Evolutionary conservation across 2,888 invertebrate genomes (phyloP), one percentile per base, ranked within the genome.

Genomic region (Acrobasis suavella): DNA sequence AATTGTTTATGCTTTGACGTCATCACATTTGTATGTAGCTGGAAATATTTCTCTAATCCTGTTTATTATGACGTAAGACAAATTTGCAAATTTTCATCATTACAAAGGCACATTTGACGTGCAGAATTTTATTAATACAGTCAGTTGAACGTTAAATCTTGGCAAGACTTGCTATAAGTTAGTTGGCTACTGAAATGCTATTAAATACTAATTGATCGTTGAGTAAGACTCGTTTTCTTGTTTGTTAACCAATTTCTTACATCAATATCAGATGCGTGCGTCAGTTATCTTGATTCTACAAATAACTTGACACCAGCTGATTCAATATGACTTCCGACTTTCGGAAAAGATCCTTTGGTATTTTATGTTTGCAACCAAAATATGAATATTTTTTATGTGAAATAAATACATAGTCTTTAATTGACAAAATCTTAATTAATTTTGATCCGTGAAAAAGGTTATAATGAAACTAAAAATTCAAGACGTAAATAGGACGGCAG

Each of bases 51-150:
- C 7, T 6, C 5, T 32, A 32, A 32, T 8, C 8, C 32, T 32
- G 8, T 7, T 32, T 8, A 32, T 32, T 7, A 32, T 32, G 32
- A 32, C 32, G 32, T 32, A 32, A 32, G 8, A 7, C 2, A 32
- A 32, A 32, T 32, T 32, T 32, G 32, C 32, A 6, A 32, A 32
- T 32, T 32, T 32, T 0, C 8, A 32, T 22, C n/a, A 32, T n/a
- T 14, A 32, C 32, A 32, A 16, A 51, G 52, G 32, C 46, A 46
- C 46, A 32, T 52, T 32, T 6, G 32, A 52, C 52, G 32, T 32
- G 32, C 14, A 32, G 8, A 69, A 72, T 73, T 74, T 67, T 68
- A 62, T 65, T 69, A 69, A 66, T 67, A 61, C 62, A 71, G 66
- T 69, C 70, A 68, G 66, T 63, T 61, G 50, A 67, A 17, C 42